Evolutionary conservation across 2,888 invertebrate species (phyloP).

Genomic region (Drosophila pegasa): DNA sequence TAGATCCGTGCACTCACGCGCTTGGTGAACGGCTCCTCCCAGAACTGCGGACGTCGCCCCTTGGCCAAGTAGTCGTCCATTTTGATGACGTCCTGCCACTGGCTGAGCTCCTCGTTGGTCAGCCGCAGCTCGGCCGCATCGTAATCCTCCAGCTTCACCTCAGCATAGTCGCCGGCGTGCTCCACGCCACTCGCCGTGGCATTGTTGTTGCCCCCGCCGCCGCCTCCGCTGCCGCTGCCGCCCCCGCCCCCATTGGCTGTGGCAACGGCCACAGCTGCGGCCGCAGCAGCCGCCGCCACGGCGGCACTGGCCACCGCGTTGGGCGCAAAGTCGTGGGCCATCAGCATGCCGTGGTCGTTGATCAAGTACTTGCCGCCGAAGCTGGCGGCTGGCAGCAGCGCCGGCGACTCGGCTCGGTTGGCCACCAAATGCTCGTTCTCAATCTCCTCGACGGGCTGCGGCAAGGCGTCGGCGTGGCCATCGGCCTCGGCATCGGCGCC

Average conservation of each 20-base stretch:
- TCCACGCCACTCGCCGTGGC: constrained; percentile 23
- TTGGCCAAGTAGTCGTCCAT: constrained; percentile 94
- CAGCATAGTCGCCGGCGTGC: constrained; percentile 64
- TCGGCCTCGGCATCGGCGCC: constrained; percentile 25
- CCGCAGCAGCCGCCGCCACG: constrained; percentile 60
- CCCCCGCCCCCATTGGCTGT: constrained; percentile 56
- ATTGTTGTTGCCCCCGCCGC: constrained; percentile 38
- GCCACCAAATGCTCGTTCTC: constrained; percentile 73
- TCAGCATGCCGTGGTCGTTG: constrained; percentile 81
- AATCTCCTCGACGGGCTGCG: constrained; percentile 81
- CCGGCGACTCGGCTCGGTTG: constrained; percentile 59
- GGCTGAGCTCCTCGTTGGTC: constrained; percentile 82
- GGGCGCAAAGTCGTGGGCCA: constrained; percentile 80
- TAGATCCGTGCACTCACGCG: constrained; percentile 84
- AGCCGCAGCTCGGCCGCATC: constrained; percentile 80
- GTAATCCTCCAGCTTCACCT: constrained; percentile 80
- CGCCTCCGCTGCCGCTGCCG: constrained; percentile 59
- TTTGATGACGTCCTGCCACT: constrained; percentile 90
- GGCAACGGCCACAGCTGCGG: constrained; percentile 59
- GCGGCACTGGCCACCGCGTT: constrained; percentile 62
- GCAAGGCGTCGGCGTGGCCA: constrained; percentile 35
- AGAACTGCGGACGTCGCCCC: constrained; percentile 94
- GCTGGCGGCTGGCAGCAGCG: constrained; percentile 57
- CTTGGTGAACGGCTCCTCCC: constrained; percentile 96
- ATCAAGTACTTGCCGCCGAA: constrained; percentile 75